These are phyloP conservation scores for Himalopsyche kuldschensis DNA, from an alignment of 2,888 invertebrate species.

Conservation along the genomic window DNA sequence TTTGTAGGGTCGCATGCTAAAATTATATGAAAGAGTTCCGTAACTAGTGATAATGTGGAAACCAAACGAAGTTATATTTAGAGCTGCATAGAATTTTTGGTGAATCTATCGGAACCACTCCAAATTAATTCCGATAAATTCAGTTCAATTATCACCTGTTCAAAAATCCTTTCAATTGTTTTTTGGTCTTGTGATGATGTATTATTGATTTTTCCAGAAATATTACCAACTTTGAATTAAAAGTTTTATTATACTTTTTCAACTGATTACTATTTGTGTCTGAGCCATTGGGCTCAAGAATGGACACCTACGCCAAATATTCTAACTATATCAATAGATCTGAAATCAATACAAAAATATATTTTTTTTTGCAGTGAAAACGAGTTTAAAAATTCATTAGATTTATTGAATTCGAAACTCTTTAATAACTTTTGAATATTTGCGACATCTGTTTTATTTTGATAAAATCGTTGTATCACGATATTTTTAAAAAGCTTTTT, in stretches of 20 bases:
- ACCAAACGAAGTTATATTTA: neutral
- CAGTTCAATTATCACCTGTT: too few species aligned
- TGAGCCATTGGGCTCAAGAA: neutral
- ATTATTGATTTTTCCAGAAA: too few species aligned
- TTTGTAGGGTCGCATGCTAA: conserved; percentile 42
- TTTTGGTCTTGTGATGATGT: too few species aligned
- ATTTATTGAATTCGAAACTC: neutral
- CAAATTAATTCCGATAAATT: too few species aligned
- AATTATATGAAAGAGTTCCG: neutral
- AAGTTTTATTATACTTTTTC: too few species aligned
- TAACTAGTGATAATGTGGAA: neutral
- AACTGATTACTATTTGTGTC: neutral
- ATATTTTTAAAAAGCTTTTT: neutral
- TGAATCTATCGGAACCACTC: neutral
- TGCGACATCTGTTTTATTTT: neutral
- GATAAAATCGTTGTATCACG: neutral
- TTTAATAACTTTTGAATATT: neutral
- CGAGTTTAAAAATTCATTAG: neutral
- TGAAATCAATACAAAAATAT: too few species aligned
- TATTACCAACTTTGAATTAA: too few species aligned
- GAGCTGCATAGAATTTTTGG: too few species aligned
- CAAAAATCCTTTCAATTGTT: too few species aligned
- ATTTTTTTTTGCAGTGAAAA: neutral
- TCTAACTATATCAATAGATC: neutral
- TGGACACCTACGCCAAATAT: neutral